Evolutionary conservation across 2,888 invertebrate species (phyloP).

Genomic region (Sarcophaga rosellei): DNA sequence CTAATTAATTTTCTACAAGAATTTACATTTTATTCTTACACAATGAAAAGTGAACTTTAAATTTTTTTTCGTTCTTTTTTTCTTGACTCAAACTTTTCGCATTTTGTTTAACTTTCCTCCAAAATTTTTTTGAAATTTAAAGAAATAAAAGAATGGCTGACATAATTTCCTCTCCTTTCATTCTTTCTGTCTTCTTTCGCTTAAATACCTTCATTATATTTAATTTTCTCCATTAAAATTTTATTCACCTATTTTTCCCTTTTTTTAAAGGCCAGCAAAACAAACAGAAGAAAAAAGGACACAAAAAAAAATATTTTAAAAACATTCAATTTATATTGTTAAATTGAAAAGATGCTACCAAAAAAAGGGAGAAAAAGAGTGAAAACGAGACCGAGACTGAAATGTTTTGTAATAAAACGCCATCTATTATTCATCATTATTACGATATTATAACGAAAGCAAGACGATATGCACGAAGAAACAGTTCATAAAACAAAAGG

Average conservation of each 20-base stretch:
- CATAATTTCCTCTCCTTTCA: too few species aligned
- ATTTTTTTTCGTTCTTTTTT: too few species aligned
- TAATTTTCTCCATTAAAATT: slow-evolving; percentile 44
- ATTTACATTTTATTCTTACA: too few species aligned
- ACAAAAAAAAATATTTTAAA: neutral
- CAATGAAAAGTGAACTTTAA: too few species aligned
- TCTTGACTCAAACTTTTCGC: too few species aligned
- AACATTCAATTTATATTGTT: neutral
- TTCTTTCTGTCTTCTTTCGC: too few species aligned
- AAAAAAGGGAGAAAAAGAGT: neutral
- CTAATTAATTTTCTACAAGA: too few species aligned
- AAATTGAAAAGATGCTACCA: neutral
- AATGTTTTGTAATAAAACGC: slow-evolving; percentile 57
- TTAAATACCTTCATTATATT: too few species aligned
- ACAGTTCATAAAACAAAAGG: neutral
- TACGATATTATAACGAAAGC: neutral
- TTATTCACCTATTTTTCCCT: slow-evolving; percentile 46
- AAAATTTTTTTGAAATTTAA: too few species aligned
- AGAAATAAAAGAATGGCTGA: too few species aligned
- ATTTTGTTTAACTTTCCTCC: too few species aligned
- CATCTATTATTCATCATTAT: slow-evolving; percentile 60
- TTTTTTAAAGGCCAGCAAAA: slow-evolving; percentile 27
- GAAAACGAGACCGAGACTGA: neutral
- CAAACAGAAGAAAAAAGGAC: neutral
- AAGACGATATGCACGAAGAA: neutral